phyloP scores from a whole-genome alignment of 2,888 invertebrate genomes.

The Andrena camellia region DNA sequence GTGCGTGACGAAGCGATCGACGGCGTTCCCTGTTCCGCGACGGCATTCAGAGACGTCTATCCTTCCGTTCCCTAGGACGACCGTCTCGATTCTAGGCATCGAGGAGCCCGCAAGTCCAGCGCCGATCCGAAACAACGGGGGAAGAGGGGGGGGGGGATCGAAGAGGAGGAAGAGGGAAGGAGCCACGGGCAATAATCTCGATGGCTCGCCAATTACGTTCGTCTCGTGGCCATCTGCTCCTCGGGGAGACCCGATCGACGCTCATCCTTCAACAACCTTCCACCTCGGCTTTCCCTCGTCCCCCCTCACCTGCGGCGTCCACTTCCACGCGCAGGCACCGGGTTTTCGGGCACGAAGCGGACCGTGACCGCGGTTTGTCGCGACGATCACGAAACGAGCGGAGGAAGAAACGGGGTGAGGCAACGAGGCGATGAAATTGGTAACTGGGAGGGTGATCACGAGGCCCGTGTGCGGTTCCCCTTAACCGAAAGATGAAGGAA shows the following conservation, averaged over 20 bases:
- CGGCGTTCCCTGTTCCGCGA: constrained; percentile 22
- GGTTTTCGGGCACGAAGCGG: constrained; percentile 51
- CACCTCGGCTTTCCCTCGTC: constrained; percentile 40
- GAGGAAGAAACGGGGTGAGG: neutral
- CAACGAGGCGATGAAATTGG: constrained; percentile 37
- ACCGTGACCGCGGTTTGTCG: constrained; percentile 65
- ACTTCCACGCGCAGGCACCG: constrained; percentile 7
- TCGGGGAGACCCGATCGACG: constrained; percentile 76
- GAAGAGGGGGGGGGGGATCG: neutral
- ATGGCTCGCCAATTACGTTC: constrained; percentile 83
- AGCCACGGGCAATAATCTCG: constrained; percentile 81
- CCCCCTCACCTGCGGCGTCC: constrained; percentile 18
- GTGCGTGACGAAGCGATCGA: constrained; percentile 67
- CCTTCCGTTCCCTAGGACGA: constrained; percentile 41
- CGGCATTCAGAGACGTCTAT: constrained; percentile 43
- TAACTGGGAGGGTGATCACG: neutral
- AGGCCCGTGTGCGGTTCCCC: neutral
- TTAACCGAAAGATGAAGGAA: neutral
- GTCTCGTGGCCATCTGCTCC: constrained; percentile 84
- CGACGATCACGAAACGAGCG: constrained; percentile 30
- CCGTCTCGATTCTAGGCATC: constrained; percentile 53
- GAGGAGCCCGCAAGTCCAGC: constrained; percentile 24
- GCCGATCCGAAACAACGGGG: constrained; percentile 5
- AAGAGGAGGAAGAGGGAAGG: constrained; percentile 42
- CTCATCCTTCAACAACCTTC: constrained; percentile 72